These are phyloP conservation scores for Masticophis lateralis DNA, from an alignment of 2,797 vertebrate species.

Conservation along the genomic window DNA sequence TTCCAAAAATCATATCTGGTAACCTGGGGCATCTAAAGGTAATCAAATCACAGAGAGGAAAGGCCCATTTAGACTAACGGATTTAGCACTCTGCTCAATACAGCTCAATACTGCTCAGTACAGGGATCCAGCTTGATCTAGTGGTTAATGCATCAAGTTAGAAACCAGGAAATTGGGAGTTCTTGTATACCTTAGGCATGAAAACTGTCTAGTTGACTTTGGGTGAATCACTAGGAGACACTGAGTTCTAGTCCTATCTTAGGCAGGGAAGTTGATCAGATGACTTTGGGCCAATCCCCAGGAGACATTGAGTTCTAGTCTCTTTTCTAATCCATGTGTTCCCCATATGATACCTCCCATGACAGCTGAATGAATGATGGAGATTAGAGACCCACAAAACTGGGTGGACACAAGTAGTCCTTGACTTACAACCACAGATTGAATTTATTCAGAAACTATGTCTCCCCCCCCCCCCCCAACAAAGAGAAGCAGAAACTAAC, in stretches of 20 bases:
- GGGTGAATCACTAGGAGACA: background rate
- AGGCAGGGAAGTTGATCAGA: background rate
- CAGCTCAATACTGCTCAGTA: background rate
- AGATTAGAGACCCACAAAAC: background rate
- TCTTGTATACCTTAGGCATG: background rate
- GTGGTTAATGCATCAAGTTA: background rate
- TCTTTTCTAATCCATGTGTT: background rate
- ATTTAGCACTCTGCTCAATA: background rate
- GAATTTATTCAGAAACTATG: background rate
- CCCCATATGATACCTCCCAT: background rate
- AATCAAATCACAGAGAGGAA: background rate
- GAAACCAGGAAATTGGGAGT: background rate
- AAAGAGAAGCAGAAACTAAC: background rate
- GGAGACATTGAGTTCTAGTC: background rate
- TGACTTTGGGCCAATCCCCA: too few species aligned
- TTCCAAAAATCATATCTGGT: background rate
- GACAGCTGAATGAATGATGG: background rate
- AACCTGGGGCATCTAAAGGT: background rate
- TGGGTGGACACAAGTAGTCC: background rate
- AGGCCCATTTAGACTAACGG: background rate
- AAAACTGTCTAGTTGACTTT: background rate
- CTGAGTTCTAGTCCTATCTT: background rate
- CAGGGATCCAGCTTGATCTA: background rate
- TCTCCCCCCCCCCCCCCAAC: rapidly evolving
- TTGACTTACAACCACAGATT: background rate